phyloP scores from a whole-genome alignment of 2,888 invertebrate genomes.

The Sinodicranocentrus sp. region DNA sequence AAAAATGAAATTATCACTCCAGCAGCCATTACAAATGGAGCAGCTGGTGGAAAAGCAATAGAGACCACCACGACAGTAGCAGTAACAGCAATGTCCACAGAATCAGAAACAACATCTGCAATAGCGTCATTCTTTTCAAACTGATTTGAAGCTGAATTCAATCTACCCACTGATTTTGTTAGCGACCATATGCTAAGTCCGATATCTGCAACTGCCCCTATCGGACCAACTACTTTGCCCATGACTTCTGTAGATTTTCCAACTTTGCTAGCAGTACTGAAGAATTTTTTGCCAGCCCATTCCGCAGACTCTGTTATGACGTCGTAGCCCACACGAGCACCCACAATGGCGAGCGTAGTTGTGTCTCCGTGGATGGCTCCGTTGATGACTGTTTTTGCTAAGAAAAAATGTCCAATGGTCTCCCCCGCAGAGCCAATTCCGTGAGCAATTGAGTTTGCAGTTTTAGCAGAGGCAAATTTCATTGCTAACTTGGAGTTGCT shows the following conservation, averaged over 20 bases:
- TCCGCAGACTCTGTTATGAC: not conserved
- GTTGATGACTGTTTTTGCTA: conserved; percentile 40
- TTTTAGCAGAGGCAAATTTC: not conserved
- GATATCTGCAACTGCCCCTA: conserved; percentile 29
- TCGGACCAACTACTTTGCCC: conserved; percentile 30
- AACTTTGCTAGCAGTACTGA: not conserved
- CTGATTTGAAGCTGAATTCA: conserved; percentile 16
- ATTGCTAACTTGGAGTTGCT: not conserved
- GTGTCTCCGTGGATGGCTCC: conserved; percentile 33
- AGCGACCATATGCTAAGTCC: conserved; percentile 28
- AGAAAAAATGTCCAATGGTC: not conserved
- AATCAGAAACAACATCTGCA: conserved; percentile 55
- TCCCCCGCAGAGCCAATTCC: not conserved
- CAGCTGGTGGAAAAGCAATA: conserved; percentile 45
- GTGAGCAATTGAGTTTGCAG: not conserved
- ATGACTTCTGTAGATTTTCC: not conserved
- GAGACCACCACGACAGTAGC: conserved; percentile 17
- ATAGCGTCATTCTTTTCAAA: conserved; percentile 61
- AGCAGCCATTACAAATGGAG: conserved; percentile 21
- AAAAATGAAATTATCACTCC: conserved; percentile 33
- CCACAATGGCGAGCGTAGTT: conserved; percentile 39
- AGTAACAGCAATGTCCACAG: conserved; percentile 55
- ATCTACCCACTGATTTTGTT: not conserved
- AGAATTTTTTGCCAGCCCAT: not conserved
- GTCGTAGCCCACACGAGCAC: conserved; percentile 42